phyloP scores from a whole-genome alignment of 2,888 invertebrate species.

The Nomada lathburiana region DNA sequence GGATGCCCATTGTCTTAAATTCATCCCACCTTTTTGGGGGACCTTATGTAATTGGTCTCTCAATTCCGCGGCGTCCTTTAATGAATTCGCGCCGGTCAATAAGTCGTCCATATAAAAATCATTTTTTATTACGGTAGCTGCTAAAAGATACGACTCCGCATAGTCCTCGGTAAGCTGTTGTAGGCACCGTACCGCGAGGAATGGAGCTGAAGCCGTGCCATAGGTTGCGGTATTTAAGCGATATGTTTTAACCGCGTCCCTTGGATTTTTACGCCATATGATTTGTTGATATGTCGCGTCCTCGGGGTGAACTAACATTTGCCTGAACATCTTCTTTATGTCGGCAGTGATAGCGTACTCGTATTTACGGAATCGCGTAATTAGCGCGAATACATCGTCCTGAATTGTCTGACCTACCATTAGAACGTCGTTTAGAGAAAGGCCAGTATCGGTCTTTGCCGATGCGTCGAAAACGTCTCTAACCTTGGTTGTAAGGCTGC shows the following conservation, averaged over 20 bases:
- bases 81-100: background rate
- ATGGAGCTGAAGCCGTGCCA: background rate
- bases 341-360: background rate
- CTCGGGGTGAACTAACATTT: background rate
- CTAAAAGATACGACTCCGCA: background rate
- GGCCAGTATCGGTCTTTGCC: background rate
- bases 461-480: conserved; percentile 19
- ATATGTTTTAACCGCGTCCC: background rate
- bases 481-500: background rate
- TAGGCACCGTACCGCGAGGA: background rate
- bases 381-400: conserved; percentile 4
- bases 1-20: background rate
- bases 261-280: background rate
- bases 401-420: background rate
- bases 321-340: conserved; percentile 1
- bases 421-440: conserved; percentile 5
- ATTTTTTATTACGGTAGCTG: background rate
- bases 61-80: background rate
- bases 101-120: background rate
- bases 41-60: background rate
- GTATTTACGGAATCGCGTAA: background rate
- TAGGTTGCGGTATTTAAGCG: background rate
- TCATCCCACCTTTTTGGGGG: background rate
- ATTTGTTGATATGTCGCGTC: background rate
- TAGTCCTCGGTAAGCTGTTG: background rate